Conservation (phyloP, 2,888 invertebrate genomes). For the Aquatica leii region DNA sequence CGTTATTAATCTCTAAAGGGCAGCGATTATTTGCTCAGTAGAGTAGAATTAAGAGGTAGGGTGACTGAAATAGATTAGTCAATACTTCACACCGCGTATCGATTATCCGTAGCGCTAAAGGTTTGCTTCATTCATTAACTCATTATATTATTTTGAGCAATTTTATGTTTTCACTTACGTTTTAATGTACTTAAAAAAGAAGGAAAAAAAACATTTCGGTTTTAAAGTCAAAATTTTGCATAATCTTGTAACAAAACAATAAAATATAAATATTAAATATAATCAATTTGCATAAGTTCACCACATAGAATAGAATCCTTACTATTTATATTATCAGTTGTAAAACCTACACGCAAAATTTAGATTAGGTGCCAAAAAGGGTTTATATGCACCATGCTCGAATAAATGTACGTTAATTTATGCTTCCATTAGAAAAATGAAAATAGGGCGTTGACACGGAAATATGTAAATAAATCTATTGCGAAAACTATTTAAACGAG, state of each 20-base stretch:
- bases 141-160: slow-evolving; percentile 10
- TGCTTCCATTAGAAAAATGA: slow-evolving; percentile 12
- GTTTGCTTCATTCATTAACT: slow-evolving; percentile 35
- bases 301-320: background rate
- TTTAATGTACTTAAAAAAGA: too few species aligned
- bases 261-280: background rate
- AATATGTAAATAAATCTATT: slow-evolving; percentile 6
- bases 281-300: background rate
- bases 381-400: slow-evolving; percentile 5
- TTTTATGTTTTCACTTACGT: too few species aligned
- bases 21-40: slow-evolving; percentile 58
- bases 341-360: slow-evolving; percentile 8
- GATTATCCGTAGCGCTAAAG: slow-evolving; percentile 31
- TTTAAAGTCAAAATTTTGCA: background rate
- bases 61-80: slow-evolving; percentile 55
- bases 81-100: slow-evolving; percentile 47
- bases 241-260: background rate
- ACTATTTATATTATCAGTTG: too few species aligned
- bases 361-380: slow-evolving; percentile 7
- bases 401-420: slow-evolving; percentile 7
- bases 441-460: slow-evolving; percentile 11
- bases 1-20: slow-evolving; percentile 57
- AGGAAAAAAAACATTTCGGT: background rate
- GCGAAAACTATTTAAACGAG: too few species aligned
- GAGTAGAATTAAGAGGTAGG: slow-evolving; percentile 55